Conservation (phyloP, 1,140 invertebrate genomes). For the Philotrypesis tridentata region DNA sequence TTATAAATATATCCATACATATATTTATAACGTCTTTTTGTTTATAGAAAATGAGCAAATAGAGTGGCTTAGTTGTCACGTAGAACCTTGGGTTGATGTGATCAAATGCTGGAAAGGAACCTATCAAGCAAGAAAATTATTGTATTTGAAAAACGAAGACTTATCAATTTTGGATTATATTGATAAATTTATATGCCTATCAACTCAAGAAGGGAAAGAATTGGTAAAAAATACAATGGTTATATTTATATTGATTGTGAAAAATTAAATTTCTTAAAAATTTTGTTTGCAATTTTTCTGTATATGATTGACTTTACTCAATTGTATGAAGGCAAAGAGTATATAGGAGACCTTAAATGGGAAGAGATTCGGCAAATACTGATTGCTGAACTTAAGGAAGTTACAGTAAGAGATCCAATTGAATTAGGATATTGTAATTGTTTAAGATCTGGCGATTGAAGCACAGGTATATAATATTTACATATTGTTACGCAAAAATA, state of each 20-base stretch:
- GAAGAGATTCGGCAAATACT: background rate
- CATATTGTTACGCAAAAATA: background rate
- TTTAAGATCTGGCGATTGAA: slow-evolving; percentile 1
- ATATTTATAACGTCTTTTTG: background rate
- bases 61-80: background rate
- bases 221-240: slow-evolving; percentile 1
- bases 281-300: too few relatives aligned
- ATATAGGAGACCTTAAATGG: too few relatives aligned
- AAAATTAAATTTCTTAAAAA: too few relatives aligned
- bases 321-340: too few relatives aligned
- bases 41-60: background rate
- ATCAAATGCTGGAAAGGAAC: background rate
- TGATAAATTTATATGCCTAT: slow-evolving; percentile 13
- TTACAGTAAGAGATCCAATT: background rate
- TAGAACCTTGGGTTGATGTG: slow-evolving; percentile 4
- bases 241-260: too few relatives aligned
- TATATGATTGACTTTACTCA: too few relatives aligned
- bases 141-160: background rate
- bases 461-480: background rate
- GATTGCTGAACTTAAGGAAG: background rate
- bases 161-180: background rate
- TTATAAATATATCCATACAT: background rate
- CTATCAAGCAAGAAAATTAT: background rate
- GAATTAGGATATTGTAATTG: background rate
- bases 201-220: background rate